A percentile compares a stretch with the other conserved stretches of the same genome.
phyloP scores from a whole-genome alignment of 2,797 vertebrate genomes.

The Leucoraja ocellata region DNA sequence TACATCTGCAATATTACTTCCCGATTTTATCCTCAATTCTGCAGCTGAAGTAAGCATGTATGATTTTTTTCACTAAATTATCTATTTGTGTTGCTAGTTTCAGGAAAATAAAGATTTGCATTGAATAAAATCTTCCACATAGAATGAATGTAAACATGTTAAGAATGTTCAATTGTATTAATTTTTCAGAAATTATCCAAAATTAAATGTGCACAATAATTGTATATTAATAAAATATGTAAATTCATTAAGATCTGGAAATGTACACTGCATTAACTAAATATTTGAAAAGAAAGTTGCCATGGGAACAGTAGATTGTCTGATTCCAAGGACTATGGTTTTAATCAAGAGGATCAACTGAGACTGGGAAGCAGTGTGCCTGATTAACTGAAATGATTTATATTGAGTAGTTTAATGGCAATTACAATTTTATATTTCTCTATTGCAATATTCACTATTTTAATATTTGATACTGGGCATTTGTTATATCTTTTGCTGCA shows the following conservation, averaged over 20 bases:
- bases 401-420: slow-evolving; percentile 46
- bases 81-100: too few species aligned
- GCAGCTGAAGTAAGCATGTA: too few species aligned
- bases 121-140: not conserved
- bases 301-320: not conserved
- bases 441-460: slow-evolving; percentile 45
- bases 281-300: slow-evolving; percentile 27
- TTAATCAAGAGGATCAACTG: slow-evolving; percentile 16
- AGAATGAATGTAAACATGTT: not conserved
- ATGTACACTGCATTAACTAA: not conserved
- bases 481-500: not conserved
- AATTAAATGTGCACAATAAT: slow-evolving; percentile 21
- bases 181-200: not conserved
- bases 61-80: too few species aligned
- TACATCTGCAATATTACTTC: too few species aligned
- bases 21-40: too few species aligned
- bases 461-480: not conserved
- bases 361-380: slow-evolving; percentile 8
- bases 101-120: too few species aligned
- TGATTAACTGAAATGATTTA: slow-evolving; percentile 43
- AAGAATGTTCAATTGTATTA: not conserved
- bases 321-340: not conserved
- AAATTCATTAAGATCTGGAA: slow-evolving; percentile 2
- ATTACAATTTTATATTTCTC: slow-evolving; percentile 46
- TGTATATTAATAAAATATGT: not conserved